phyloP scores from a whole-genome alignment of 2,888 invertebrate genomes.

The Drosophila monieri region DNA sequence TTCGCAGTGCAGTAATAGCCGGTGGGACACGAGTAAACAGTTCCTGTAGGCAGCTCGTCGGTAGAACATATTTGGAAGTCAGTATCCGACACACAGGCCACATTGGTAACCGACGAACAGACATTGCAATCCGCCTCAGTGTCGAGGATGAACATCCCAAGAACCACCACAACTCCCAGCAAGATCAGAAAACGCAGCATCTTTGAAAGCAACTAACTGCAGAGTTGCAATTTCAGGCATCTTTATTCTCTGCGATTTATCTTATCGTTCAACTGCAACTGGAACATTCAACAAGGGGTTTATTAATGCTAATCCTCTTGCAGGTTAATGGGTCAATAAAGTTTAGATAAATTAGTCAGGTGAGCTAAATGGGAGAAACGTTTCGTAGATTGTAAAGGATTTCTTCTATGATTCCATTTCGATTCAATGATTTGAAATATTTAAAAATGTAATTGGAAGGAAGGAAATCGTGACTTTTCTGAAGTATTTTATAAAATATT shows the following conservation, averaged over 20 bases:
- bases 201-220: constrained; percentile 21
- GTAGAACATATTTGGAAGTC: constrained; percentile 60
- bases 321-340: neutral
- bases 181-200: constrained; percentile 29
- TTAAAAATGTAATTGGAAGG: too few relatives aligned
- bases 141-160: constrained; percentile 8
- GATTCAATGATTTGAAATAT: too few relatives aligned
- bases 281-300: constrained; percentile 9
- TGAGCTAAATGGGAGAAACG: neutral
- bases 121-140: constrained; percentile 51
- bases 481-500: neutral
- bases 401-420: too few relatives aligned
- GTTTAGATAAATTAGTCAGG: neutral
- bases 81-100: constrained; percentile 66
- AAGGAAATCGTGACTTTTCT: too few relatives aligned
- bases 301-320: too few relatives aligned
- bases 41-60: constrained; percentile 41
- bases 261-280: constrained; percentile 17
- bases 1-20: constrained; percentile 49
- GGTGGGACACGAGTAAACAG: constrained; percentile 47
- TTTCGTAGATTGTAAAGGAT: too few relatives aligned
- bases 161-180: constrained; percentile 5
- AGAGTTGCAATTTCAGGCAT: neutral
- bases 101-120: constrained; percentile 42
- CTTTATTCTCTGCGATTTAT: constrained; percentile 25